These are phyloP conservation scores for Gila orcuttii DNA, from an alignment of 2,113 vertebrate species.

Conservation along the genomic window DNA sequence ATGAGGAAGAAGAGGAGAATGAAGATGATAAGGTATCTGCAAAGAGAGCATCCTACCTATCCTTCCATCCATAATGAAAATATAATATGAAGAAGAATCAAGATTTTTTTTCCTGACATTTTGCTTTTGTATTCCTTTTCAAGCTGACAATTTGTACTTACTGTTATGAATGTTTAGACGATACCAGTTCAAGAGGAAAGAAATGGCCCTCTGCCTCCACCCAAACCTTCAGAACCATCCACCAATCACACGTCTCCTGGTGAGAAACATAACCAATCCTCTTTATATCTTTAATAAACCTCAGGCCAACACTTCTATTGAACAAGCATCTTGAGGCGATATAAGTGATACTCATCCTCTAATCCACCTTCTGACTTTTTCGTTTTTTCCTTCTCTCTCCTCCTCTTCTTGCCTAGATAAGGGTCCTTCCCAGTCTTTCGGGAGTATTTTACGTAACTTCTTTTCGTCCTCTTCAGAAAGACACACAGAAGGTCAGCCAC, in stretches of 20 bases:
- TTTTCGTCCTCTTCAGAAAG: conserved; percentile 65
- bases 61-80: neutral
- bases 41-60: neutral
- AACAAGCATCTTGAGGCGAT: conserved; percentile 9
- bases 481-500: conserved; percentile 62
- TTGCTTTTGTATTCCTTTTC: neutral
- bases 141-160: neutral
- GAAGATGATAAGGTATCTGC: conserved; percentile 59
- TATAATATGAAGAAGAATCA: neutral
- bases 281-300: conserved; percentile 3
- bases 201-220: conserved; percentile 81
- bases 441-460: conserved; percentile 66
- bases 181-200: conserved; percentile 75
- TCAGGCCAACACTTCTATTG: conserved; percentile 37
- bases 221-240: conserved; percentile 70
- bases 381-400: neutral
- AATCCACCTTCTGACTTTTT: neutral
- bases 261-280: conserved; percentile 54
- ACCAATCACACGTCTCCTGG: conserved; percentile 65
- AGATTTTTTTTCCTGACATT: neutral
- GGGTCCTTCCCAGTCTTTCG: conserved; percentile 69
- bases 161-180: conserved; percentile 57
- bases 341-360: conserved; percentile 16
- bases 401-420: conserved; percentile 59
- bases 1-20: conserved; percentile 74